phyloP scores from a whole-genome alignment of 2,888 invertebrate species.

The Acanthosoma haemorrhoidale region DNA sequence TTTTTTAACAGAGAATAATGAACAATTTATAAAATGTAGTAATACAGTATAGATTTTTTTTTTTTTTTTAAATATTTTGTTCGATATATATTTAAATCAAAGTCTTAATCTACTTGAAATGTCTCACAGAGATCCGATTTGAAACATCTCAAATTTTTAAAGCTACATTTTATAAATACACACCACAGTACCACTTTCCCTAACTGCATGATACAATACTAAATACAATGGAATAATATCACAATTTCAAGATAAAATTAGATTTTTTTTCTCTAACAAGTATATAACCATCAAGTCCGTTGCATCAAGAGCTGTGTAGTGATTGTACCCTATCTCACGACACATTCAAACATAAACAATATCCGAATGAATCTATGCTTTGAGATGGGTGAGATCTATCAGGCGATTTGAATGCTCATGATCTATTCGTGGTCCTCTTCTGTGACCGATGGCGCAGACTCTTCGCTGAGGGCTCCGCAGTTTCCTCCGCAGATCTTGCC shows the following conservation, averaged over 20 bases:
- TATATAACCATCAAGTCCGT: not conserved
- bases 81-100: not conserved
- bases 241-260: slow-evolving; percentile 12
- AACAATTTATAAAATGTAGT: not conserved
- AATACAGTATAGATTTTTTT: too few species aligned
- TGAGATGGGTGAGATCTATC: slow-evolving; percentile 6
- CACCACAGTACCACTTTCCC: too few species aligned
- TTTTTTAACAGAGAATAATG: not conserved
- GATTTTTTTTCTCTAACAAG: not conserved
- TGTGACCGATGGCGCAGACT: slow-evolving; percentile 32
- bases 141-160: not conserved
- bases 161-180: too few species aligned
- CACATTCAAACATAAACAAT: not conserved
- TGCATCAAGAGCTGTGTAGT: not conserved
- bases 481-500: slow-evolving; percentile 49
- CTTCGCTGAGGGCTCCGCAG: slow-evolving; percentile 31
- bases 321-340: not conserved
- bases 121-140: not conserved
- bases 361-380: not conserved
- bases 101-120: not conserved
- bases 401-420: not conserved
- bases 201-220: not conserved
- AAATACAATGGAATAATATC: not conserved
- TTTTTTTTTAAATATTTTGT: not conserved
- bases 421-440: slow-evolving; percentile 21